phyloP scores from a whole-genome alignment of 2,888 invertebrate species.

The Pyrrhosoma nymphula region DNA sequence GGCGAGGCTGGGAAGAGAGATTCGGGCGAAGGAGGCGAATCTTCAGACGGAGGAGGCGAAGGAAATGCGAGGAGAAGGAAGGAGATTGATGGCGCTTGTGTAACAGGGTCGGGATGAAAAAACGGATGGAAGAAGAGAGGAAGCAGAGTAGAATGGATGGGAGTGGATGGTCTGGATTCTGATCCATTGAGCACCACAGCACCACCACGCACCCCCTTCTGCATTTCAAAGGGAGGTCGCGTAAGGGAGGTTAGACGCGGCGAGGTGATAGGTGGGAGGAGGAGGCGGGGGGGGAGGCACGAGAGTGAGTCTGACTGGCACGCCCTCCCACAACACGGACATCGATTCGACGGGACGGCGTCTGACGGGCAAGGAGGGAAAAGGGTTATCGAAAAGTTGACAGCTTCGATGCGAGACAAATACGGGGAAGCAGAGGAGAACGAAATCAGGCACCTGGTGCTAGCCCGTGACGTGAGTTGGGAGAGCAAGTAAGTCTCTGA shows the following conservation, averaged over 20 bases:
- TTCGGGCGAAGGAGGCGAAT: neutral
- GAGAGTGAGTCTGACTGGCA: neutral
- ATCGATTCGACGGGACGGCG: neutral
- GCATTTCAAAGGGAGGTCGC: conserved; percentile 15
- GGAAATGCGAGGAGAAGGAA: neutral
- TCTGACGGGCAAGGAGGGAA: neutral
- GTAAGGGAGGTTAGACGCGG: neutral
- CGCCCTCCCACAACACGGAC: neutral
- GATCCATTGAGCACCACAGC: neutral
- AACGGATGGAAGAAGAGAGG: neutral
- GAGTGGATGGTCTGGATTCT: neutral
- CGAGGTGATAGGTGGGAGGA: neutral
- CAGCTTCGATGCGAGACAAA: neutral
- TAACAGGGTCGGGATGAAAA: neutral
- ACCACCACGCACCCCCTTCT: neutral
- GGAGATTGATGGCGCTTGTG: neutral
- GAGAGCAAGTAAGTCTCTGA: neutral
- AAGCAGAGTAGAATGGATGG: neutral
- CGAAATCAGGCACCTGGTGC: too few relatives aligned
- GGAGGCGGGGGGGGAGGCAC: neutral
- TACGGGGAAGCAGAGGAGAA: neutral
- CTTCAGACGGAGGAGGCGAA: neutral
- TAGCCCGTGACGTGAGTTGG: neutral
- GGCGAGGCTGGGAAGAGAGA: neutral
- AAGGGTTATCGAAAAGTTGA: neutral